phyloP scores from a whole-genome alignment of 2,113 vertebrate species.

The Apaloderma vittatum region DNA sequence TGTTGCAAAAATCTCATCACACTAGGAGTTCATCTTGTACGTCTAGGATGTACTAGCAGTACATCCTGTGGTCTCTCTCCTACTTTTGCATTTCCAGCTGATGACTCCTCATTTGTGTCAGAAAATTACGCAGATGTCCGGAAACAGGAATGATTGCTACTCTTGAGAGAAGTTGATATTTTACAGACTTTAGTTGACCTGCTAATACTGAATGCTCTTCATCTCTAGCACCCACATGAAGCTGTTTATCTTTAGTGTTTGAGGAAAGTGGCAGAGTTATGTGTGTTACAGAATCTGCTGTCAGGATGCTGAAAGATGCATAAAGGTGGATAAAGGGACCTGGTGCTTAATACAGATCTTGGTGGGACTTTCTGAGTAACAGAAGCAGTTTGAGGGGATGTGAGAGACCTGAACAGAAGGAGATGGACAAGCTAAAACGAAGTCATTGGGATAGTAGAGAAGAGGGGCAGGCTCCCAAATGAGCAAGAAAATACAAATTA shows the following conservation, averaged over 20 bases:
- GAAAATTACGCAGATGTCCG: neutral
- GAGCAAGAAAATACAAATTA: neutral
- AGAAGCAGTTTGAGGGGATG: neutral
- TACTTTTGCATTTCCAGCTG: neutral
- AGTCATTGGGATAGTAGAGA: neutral
- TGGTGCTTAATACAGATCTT: neutral
- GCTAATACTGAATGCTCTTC: neutral
- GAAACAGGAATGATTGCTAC: neutral
- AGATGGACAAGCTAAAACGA: neutral
- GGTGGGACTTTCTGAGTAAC: neutral
- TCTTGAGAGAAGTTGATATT: neutral
- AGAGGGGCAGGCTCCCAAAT: neutral
- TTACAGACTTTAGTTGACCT: neutral
- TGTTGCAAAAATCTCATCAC: neutral
- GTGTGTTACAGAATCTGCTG: neutral
- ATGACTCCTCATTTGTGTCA: neutral
- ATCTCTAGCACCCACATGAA: neutral
- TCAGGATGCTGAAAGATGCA: neutral
- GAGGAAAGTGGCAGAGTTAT: neutral
- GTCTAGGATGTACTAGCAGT: neutral
- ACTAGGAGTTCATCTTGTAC: neutral
- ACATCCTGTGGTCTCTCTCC: neutral
- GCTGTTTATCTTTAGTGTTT: neutral
- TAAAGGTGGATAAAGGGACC: neutral
- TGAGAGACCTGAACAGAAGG: neutral